These are phyloP conservation scores for Epinotia demarniana DNA, from an alignment of 2,888 invertebrate genomes.

Conservation along the genomic window DNA sequence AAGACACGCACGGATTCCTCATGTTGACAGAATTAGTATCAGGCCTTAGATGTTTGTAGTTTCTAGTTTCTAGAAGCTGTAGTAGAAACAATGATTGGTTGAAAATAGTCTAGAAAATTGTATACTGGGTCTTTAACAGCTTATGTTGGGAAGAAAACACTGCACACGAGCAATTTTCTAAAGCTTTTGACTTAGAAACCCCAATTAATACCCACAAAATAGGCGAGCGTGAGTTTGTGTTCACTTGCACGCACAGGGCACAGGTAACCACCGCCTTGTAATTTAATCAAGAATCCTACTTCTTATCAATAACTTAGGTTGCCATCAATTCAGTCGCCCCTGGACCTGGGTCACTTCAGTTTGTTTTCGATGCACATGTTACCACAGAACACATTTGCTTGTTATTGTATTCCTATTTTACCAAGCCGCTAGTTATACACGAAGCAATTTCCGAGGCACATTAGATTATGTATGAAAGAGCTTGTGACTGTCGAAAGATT, in stretches of 20 bases:
- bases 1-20: conserved; percentile 6
- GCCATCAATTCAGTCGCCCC: not conserved
- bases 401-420: not conserved
- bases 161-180: not conserved
- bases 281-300: not conserved
- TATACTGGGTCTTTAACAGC: not conserved
- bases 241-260: not conserved
- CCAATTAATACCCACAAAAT: not conserved
- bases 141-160: not conserved
- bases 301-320: not conserved
- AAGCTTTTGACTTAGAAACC: not conserved
- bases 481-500: not conserved
- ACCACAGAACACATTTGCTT: not conserved
- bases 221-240: not conserved
- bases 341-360: not conserved
- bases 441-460: too few relatives aligned
- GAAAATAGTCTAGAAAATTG: not conserved
- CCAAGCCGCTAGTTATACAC: not conserved
- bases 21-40: not conserved
- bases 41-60: conserved; percentile 9
- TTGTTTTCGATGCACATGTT: not conserved
- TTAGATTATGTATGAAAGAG: not conserved
- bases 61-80: not conserved
- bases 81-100: not conserved
- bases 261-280: not conserved